These are phyloP conservation scores for Leptinotarsa haldemani DNA, from an alignment of 2,888 invertebrate genomes.

Conservation along the genomic window DNA sequence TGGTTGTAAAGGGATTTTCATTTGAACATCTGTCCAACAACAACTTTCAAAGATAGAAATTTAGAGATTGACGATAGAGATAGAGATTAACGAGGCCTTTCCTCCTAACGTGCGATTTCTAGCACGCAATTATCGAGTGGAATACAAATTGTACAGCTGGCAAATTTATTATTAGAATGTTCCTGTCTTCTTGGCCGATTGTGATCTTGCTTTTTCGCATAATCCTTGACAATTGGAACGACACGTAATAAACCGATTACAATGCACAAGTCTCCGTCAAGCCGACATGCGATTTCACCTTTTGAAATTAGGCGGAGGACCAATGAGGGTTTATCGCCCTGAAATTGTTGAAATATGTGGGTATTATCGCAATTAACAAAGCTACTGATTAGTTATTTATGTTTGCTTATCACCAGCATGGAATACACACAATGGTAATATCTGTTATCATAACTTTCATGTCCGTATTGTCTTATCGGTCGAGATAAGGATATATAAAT, in stretches of 20 bases:
- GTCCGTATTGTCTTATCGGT: conserved; percentile 53
- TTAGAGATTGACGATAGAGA: too few relatives aligned
- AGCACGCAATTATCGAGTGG: too few relatives aligned
- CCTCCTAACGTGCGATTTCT: too few relatives aligned
- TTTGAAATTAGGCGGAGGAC: conserved; percentile 12
- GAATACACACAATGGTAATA: conserved; percentile 59
- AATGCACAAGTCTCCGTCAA: neutral
- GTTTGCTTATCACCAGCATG: conserved; percentile 59
- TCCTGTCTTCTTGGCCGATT: neutral
- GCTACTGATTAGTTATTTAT: conserved; percentile 59
- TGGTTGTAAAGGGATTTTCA: too few relatives aligned
- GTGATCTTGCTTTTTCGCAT: neutral
- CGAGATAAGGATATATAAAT: conserved; percentile 43
- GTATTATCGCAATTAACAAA: conserved; percentile 59
- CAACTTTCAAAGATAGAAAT: too few relatives aligned
- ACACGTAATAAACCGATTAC: conserved; percentile 8
- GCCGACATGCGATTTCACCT: conserved; percentile 8
- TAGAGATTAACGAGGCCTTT: too few relatives aligned
- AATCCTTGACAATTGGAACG: neutral
- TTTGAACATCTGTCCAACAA: too few relatives aligned
- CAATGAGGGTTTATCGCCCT: conserved; percentile 5
- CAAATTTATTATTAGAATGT: neutral
- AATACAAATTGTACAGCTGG: too few relatives aligned
- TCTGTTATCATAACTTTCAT: conserved; percentile 58
- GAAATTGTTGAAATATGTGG: conserved; percentile 52